Conservation (phyloP, 2,113 vertebrate species). For the Lepus timidus region DNA sequence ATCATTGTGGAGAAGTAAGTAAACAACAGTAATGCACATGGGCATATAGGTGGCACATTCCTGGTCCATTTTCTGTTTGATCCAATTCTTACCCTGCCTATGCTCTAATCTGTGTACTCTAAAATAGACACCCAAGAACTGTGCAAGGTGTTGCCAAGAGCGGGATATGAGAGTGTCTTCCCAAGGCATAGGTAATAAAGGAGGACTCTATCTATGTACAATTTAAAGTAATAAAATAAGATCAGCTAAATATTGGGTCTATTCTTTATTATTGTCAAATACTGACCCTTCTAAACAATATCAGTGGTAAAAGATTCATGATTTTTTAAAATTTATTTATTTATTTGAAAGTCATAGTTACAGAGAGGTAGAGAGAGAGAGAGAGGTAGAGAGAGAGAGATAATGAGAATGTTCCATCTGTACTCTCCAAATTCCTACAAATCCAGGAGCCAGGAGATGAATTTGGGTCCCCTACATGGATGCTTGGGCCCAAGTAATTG, state of each 20-base stretch:
- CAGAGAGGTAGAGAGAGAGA: too few species aligned
- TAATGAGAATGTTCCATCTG: too few species aligned
- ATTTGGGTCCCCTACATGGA: too few species aligned
- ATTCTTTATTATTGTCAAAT: background rate
- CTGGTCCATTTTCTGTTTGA: background rate
- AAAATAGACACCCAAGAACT: accelerated
- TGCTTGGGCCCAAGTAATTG: too few species aligned
- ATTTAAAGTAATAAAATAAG: background rate
- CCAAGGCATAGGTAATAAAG: background rate
- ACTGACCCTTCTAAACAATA: background rate
- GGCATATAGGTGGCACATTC: background rate
- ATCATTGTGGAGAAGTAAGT: background rate
- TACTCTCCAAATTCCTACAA: too few species aligned
- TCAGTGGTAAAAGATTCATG: background rate
- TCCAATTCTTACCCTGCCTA: background rate
- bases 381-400: too few species aligned
- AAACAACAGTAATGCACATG: background rate
- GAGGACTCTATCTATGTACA: background rate
- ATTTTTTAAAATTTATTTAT: too few species aligned
- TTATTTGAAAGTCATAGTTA: too few species aligned
- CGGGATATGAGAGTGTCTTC: accelerated
- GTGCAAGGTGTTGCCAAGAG: background rate
- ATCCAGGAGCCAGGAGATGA: too few species aligned
- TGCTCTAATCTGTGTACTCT: background rate
- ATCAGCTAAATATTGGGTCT: background rate